phyloP scores from a whole-genome alignment of 2,797 vertebrate genomes.

The Smutsia gigantea region DNA sequence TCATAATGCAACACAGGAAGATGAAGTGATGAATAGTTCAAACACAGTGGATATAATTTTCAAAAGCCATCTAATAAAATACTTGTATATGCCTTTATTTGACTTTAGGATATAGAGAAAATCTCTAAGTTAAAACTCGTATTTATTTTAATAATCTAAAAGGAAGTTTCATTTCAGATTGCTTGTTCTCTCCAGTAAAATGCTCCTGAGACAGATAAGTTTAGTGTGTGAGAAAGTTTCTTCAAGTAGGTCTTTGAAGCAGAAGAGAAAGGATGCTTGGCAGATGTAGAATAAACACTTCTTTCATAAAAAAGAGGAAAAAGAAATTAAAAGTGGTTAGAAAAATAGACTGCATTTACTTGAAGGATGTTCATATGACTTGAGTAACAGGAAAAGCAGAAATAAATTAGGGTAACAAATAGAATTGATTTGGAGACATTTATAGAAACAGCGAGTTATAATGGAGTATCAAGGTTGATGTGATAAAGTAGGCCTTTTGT shows the following conservation, averaged over 20 bases:
- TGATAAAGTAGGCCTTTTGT: not conserved
- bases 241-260: slow-evolving; percentile 39
- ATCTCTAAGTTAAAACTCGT: not conserved
- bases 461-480: not conserved
- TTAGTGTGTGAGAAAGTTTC: slow-evolving; percentile 7
- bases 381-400: not conserved
- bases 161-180: not conserved
- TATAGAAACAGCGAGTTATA: not conserved
- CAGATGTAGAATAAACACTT: slow-evolving; percentile 32
- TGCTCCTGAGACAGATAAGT: not conserved
- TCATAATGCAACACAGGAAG: not conserved
- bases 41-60: not conserved
- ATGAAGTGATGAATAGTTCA: not conserved
- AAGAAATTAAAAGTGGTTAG: not conserved
- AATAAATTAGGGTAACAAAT: not conserved
- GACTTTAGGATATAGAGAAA: slow-evolving; percentile 27
- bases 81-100: slow-evolving; percentile 15
- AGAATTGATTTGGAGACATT: slow-evolving; percentile 29
- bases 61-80: not conserved
- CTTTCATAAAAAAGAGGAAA: slow-evolving; percentile 2
- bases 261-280: slow-evolving; percentile 22
- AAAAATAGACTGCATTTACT: slow-evolving; percentile 17
- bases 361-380: not conserved
- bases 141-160: slow-evolving; percentile 33
- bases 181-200: slow-evolving; percentile 36